Evolutionary conservation across 2,113 vertebrate species (phyloP), one percentile per base, ranked within the genome.

Genomic region (Siniperca chuatsi): DNA sequence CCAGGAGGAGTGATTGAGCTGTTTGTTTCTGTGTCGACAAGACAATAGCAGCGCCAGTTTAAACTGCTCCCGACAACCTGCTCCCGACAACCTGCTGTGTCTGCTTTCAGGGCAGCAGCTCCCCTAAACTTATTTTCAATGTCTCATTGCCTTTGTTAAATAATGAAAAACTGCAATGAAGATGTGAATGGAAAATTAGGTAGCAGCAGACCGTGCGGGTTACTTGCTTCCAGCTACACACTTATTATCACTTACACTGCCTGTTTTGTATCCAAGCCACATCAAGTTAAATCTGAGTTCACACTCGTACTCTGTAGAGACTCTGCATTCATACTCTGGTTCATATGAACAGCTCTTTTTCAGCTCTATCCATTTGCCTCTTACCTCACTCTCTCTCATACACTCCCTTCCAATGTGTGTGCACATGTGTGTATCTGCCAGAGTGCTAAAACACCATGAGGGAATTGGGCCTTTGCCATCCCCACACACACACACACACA

Each of bases 1-100:
- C 91, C 40, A 78, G 58, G 71, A 88, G 90, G 86, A 90, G 91
- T 91, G 94, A 93, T 87, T 91, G 89, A 93, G 90, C 93, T 93
- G 92, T 94, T 93, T 92, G 91, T 92, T 93, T 86, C 86, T 75
- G 91, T 90, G 88, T 90, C 60, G 40, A 42, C 1, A 15, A 84
- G 78, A 93, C 93, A 93, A 93, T 81, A 73, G 81, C 65, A 18
- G 68, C 62, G 85, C 52, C 82, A 48, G 70, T 76, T 85, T 79
- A 87, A 89, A 84, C 78, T 70, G 55, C 78, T 86, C 82, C 8
- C 55, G 77, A 90, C 90, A 80, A 75, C 90, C 87, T 81, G 81
- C 89, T 90, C 82, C 8, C 55, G 77, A 90, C 90, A 80, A 75
- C 90, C 87, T 81, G 81, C 89, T 90, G 87, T 74, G 89, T 72